Conservation (phyloP, 92 coral and sea anemone genomes). For the Porites evermanni region DNA sequence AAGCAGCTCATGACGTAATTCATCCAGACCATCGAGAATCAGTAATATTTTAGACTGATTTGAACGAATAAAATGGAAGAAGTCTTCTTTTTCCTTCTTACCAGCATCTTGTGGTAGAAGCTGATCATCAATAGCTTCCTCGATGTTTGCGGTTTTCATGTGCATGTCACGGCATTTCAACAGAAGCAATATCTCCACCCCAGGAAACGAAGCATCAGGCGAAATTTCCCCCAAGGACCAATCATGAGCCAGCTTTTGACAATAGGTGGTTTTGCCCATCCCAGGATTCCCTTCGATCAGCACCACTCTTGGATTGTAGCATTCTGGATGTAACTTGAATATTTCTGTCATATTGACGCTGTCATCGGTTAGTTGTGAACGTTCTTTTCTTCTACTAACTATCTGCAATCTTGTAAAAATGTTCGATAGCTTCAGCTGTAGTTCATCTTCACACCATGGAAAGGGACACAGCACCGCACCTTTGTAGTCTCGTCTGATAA, state of each 20-base stretch:
- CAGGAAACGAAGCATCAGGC: too few species aligned
- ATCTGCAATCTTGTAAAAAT: constrained; percentile 22
- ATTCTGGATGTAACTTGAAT: constrained; percentile 17
- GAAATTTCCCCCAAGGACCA: too few species aligned
- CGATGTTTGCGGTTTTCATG: constrained; percentile 1
- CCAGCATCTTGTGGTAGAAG: constrained; percentile 26
- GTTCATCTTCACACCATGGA: too few species aligned
- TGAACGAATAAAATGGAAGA: constrained; percentile 13
- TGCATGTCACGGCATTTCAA: too few species aligned
- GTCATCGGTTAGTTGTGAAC: constrained; percentile 7
- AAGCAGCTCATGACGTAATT: not conserved
- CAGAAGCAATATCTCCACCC: too few species aligned
- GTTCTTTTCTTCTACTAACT: constrained; percentile 8
- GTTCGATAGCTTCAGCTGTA: constrained; percentile 8
- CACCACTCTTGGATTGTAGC: constrained; percentile 19
- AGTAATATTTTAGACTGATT: constrained; percentile 27
- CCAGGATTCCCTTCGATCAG: constrained; percentile 40
- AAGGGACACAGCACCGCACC: too few species aligned
- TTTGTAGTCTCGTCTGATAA: too few species aligned
- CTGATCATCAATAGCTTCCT: constrained; percentile 27
- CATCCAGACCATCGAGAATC: constrained; percentile 41
- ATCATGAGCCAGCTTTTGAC: too few species aligned
- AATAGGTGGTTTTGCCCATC: constrained; percentile 31
- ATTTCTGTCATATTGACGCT: constrained; percentile 10
- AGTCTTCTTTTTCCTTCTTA: constrained; percentile 1